Conservation (phyloP, 2,888 invertebrate species). For the Pilophorus perplexus region DNA sequence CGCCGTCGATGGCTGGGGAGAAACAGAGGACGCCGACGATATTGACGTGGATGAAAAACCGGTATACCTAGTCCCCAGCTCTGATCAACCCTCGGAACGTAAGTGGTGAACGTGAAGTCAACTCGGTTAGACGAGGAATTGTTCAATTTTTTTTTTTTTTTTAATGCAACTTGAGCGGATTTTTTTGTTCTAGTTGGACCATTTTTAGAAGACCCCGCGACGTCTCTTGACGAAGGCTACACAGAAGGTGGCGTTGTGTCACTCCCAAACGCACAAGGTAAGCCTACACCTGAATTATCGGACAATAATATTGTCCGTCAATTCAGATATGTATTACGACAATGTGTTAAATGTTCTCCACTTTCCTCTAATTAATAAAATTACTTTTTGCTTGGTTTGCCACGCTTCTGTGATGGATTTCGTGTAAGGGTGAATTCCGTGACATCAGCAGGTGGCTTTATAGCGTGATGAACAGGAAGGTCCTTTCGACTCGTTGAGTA, state of each 20-base stretch:
- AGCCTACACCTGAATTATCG: background rate
- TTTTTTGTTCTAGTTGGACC: constrained; percentile 5
- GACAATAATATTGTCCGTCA: background rate
- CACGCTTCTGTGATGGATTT: too few relatives aligned
- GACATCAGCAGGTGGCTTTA: too few relatives aligned
- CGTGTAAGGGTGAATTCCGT: too few relatives aligned
- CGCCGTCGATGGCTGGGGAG: background rate
- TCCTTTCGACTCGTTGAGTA: too few relatives aligned
- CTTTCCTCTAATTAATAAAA: too few relatives aligned
- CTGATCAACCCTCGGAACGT: background rate
- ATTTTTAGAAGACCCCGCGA: background rate
- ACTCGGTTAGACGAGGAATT: too few relatives aligned
- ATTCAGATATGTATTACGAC: background rate
- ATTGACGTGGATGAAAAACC: background rate
- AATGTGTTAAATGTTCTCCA: too few relatives aligned
- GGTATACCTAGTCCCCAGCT: background rate
- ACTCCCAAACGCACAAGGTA: constrained; percentile 44
- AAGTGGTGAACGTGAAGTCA: too few relatives aligned
- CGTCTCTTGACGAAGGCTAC: constrained; percentile 53
- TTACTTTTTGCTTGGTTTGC: too few relatives aligned
- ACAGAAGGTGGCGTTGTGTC: constrained; percentile 64
- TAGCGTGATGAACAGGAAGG: too few relatives aligned
- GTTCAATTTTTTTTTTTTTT: too few relatives aligned
- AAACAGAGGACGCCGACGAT: background rate
- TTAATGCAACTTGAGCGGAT: too few relatives aligned